phyloP scores from a whole-genome alignment of 2,888 invertebrate species.

The Ctenicera cuprea region DNA sequence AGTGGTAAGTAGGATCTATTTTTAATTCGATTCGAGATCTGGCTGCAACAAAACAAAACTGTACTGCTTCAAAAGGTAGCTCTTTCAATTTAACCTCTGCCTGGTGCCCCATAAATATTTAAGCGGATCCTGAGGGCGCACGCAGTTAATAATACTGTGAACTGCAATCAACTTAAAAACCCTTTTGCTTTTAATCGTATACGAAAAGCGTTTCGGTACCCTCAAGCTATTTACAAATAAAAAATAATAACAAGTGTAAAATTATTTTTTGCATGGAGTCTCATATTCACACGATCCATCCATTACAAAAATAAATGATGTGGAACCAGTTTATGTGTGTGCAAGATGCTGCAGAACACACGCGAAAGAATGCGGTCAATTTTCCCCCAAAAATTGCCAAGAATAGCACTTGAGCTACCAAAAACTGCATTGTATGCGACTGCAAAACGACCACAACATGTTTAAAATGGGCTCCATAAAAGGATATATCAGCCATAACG shows the following conservation, averaged over 20 bases:
- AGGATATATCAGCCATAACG: conserved; percentile 49
- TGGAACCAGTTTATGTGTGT: conserved; percentile 25
- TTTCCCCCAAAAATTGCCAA: conserved; percentile 42
- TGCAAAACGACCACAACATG: conserved; percentile 46
- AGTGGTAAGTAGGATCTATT: no score
- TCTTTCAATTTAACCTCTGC: conserved; percentile 16
- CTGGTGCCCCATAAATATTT: conserved; percentile 25
- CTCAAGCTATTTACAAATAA: conserved; percentile 14
- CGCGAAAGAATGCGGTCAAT: conserved; percentile 47
- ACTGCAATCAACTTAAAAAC: conserved; percentile 28
- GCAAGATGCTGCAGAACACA: conserved; percentile 30
- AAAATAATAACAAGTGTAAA: conserved; percentile 24
- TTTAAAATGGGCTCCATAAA: conserved; percentile 47
- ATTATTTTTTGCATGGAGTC: conserved; percentile 15
- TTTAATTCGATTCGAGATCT: no score
- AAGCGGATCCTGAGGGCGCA: conserved; percentile 15
- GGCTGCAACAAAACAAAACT: background rate
- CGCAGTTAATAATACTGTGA: conserved; percentile 21
- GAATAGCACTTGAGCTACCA: conserved; percentile 20
- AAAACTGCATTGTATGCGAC: conserved; percentile 46
- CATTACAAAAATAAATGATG: conserved; percentile 26
- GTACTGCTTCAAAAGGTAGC: background rate
- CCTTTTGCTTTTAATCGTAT: conserved; percentile 25
- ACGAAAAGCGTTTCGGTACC: conserved; percentile 2
- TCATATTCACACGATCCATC: conserved; percentile 13